Percentiles rank a stretch among this genome's conserved stretches.
Evolutionary conservation across 1,140 invertebrate species (phyloP).

Genomic region (Dryas iulia): DNA sequence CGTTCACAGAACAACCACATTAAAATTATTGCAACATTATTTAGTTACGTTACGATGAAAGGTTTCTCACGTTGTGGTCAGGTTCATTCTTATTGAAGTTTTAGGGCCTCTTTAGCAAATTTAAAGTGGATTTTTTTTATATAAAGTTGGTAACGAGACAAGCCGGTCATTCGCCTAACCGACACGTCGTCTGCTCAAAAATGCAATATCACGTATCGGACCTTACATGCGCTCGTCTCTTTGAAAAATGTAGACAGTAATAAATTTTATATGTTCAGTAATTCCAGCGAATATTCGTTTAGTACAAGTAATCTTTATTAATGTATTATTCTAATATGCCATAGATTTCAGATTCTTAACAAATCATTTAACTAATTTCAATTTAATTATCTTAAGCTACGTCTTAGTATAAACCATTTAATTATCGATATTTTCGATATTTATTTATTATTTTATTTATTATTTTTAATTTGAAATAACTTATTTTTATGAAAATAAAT

Average conservation of each 20-base stretch:
- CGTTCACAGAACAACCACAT: conserved; percentile 9
- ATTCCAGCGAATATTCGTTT: neutral
- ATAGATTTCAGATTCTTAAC: too few species aligned
- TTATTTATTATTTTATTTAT: too few species aligned
- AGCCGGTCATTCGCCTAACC: neutral
- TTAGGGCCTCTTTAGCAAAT: neutral
- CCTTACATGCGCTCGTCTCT: neutral
- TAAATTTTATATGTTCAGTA: neutral
- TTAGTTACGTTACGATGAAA: conserved; percentile 15
- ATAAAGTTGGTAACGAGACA: neutral
- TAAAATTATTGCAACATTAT: conserved; percentile 3
- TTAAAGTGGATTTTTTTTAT: neutral
- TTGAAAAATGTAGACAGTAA: neutral
- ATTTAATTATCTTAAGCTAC: too few species aligned
- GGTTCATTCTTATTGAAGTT: neutral
- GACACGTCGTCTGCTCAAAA: neutral
- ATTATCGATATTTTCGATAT: too few species aligned
- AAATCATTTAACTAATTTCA: too few species aligned
- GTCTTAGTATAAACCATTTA: too few species aligned
- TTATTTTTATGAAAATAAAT: too few species aligned
- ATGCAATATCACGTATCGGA: neutral
- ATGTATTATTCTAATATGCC: neutral
- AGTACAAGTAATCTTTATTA: neutral
- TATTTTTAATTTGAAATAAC: too few species aligned
- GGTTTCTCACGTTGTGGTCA: conserved; percentile 10